These are phyloP conservation scores for Cheilosia vernalis DNA, from an alignment of 2,888 invertebrate genomes.

Conservation along the genomic window DNA sequence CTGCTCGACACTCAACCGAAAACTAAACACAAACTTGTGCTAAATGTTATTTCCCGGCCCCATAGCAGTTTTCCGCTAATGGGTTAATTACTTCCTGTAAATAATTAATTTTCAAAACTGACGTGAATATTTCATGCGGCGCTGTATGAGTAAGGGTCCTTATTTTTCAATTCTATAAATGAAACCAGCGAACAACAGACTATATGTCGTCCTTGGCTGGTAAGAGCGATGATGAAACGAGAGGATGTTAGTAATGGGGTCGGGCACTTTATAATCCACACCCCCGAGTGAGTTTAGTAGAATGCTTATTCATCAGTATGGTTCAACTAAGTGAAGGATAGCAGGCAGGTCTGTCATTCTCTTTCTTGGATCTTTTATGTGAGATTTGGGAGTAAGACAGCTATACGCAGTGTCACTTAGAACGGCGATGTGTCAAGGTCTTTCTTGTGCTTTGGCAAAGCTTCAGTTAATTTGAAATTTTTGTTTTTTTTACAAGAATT, in stretches of 20 bases:
- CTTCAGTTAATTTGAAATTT: conserved; percentile 21
- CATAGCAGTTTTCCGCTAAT: conserved; percentile 37
- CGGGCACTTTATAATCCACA: conserved; percentile 21
- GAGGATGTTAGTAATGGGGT: conserved; percentile 43
- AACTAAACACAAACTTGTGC: conserved; percentile 11
- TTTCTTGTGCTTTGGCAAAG: background rate
- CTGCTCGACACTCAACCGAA: background rate
- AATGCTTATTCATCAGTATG: background rate
- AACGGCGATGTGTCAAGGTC: conserved; percentile 36
- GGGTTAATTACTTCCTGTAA: conserved; percentile 72
- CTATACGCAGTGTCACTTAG: conserved; percentile 2
- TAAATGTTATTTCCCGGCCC: conserved; percentile 6
- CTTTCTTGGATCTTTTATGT: conserved; percentile 31
- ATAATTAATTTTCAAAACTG: conserved; percentile 60
- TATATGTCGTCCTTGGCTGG: conserved; percentile 16
- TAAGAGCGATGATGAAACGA: background rate
- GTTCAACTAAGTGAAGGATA: background rate
- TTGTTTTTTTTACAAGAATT: too few species aligned
- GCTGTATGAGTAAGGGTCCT: background rate
- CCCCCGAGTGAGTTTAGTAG: conserved; percentile 13
- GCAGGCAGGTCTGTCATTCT: background rate
- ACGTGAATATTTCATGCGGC: conserved; percentile 27
- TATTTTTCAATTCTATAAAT: background rate
- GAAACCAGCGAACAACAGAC: conserved; percentile 8
- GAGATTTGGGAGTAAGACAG: conserved; percentile 20